Conservation (phyloP, 2,888 invertebrate genomes). For the Drosophila phalerata region DNA sequence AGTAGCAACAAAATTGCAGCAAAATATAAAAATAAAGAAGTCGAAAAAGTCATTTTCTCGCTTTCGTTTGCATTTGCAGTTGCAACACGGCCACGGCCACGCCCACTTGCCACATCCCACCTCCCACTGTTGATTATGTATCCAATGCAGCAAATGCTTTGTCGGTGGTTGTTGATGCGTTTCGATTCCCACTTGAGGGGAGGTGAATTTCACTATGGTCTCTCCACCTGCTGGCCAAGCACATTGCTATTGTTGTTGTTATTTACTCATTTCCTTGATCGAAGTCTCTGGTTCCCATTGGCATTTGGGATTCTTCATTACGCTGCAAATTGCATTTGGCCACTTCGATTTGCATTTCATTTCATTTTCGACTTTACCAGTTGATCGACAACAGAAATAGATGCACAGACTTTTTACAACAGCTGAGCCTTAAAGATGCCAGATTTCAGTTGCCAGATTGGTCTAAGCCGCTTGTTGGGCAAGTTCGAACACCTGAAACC, state of each 20-base stretch:
- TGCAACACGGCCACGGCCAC: slow-evolving; percentile 45
- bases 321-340: slow-evolving; percentile 25
- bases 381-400: slow-evolving; percentile 26
- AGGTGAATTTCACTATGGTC: not conserved
- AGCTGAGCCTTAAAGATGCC: slow-evolving; percentile 32
- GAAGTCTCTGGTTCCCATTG: slow-evolving; percentile 19
- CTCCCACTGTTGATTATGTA: slow-evolving; percentile 59
- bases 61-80: slow-evolving; percentile 69
- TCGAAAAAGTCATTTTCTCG: slow-evolving; percentile 71
- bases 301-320: slow-evolving; percentile 34
- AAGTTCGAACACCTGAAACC: slow-evolving; percentile 32
- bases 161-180: slow-evolving; percentile 1
- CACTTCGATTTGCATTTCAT: slow-evolving; percentile 72
- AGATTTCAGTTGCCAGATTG: slow-evolving; percentile 17
- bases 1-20: slow-evolving; percentile 61
- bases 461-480: slow-evolving; percentile 24
- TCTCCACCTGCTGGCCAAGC: not conserved
- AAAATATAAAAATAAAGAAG: slow-evolving; percentile 11
- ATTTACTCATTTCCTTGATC: slow-evolving; percentile 38
- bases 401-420: slow-evolving; percentile 7
- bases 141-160: slow-evolving; percentile 9
- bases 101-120: not conserved
- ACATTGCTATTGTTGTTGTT: slow-evolving; percentile 35
- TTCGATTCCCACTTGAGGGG: not conserved
- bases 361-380: slow-evolving; percentile 50